A percentile compares a stretch with the other conserved stretches of the same genome.
These are phyloP conservation scores for Nannobrachium achirus DNA, from an alignment of 2,113 vertebrate genomes.

Conservation along the genomic window DNA sequence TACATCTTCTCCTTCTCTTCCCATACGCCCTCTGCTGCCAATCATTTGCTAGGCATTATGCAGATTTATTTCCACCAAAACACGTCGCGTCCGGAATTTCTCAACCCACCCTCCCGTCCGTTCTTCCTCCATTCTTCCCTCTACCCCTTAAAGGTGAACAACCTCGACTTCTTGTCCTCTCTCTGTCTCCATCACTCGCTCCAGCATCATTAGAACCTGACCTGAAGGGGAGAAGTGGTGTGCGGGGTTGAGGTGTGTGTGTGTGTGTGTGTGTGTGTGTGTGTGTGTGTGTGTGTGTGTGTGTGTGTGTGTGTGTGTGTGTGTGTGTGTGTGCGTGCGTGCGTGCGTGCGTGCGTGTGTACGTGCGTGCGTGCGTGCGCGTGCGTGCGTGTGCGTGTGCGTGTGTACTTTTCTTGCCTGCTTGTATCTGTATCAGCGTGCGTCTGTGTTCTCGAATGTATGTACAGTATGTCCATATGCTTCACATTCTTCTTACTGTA, in stretches of 20 bases:
- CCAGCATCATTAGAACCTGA: conserved; percentile 62
- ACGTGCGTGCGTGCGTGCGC: conserved; percentile 2
- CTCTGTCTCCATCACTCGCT: conserved; percentile 13
- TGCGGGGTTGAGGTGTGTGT: conserved; percentile 36
- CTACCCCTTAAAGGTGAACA: background rate
- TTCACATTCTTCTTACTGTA: background rate
- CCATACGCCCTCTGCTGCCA: conserved; percentile 68
- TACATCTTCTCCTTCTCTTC: conserved; percentile 37
- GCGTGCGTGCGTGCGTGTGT: no score
- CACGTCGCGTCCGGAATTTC: conserved; percentile 59
- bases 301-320: conserved; percentile 8
- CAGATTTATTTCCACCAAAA: conserved; percentile 70
- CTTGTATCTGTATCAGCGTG: no score
- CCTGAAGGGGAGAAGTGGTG: conserved; percentile 58
- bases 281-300: conserved; percentile 31
- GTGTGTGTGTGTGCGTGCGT: background rate
- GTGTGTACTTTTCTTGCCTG: no score
- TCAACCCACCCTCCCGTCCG: background rate
- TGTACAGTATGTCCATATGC: no score
- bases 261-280: conserved; percentile 4
- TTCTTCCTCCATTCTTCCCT: background rate
- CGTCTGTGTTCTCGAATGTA: no score
- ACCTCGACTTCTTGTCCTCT: no score
- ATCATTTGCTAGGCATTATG: conserved; percentile 77
- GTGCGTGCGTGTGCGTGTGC: background rate